A percentile compares a stretch with the other conserved stretches of the same genome.
These are phyloP conservation scores for Altica lythri DNA, from an alignment of 2,888 invertebrate species.

Conservation along the genomic window DNA sequence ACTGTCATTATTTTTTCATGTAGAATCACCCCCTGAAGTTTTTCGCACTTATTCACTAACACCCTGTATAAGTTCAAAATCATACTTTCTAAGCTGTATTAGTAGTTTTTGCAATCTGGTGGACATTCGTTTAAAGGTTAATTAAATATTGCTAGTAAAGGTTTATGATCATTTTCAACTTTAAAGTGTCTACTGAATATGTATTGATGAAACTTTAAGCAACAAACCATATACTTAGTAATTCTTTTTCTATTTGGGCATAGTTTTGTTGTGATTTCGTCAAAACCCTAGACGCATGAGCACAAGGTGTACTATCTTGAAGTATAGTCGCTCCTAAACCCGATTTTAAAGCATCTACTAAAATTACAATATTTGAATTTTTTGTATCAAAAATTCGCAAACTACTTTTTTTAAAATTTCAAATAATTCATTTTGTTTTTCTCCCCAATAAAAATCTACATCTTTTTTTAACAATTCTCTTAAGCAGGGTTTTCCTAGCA, in stretches of 20 bases:
- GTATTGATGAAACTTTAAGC: slow-evolving; percentile 24
- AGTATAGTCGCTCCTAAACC: slow-evolving; percentile 47
- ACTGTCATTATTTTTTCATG: slow-evolving; percentile 13
- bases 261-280: slow-evolving; percentile 45
- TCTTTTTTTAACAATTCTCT: slow-evolving; percentile 37
- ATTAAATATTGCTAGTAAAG: slow-evolving; percentile 12
- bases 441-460: slow-evolving; percentile 36
- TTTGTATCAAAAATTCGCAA: slow-evolving; percentile 42
- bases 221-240: slow-evolving; percentile 46
- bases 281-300: slow-evolving; percentile 46
- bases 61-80: slow-evolving; percentile 17
- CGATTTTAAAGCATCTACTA: slow-evolving; percentile 47
- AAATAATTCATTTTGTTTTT: slow-evolving; percentile 40
- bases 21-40: slow-evolving; percentile 5
- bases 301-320: slow-evolving; percentile 43
- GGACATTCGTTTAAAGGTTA: slow-evolving; percentile 22
- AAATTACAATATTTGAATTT: slow-evolving; percentile 21
- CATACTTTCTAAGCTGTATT: slow-evolving; percentile 28
- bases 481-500: too few species aligned
- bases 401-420: slow-evolving; percentile 43
- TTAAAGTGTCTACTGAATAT: slow-evolving; percentile 34
- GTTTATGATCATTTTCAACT: slow-evolving; percentile 39
- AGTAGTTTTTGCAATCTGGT: slow-evolving; percentile 26
- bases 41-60: slow-evolving; percentile 21
- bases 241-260: slow-evolving; percentile 51